Percentiles rank a stretch among this genome's conserved stretches.
These are phyloP conservation scores for Halcyon senegalensis DNA, from an alignment of 2,113 vertebrate species.

Conservation along the genomic window DNA sequence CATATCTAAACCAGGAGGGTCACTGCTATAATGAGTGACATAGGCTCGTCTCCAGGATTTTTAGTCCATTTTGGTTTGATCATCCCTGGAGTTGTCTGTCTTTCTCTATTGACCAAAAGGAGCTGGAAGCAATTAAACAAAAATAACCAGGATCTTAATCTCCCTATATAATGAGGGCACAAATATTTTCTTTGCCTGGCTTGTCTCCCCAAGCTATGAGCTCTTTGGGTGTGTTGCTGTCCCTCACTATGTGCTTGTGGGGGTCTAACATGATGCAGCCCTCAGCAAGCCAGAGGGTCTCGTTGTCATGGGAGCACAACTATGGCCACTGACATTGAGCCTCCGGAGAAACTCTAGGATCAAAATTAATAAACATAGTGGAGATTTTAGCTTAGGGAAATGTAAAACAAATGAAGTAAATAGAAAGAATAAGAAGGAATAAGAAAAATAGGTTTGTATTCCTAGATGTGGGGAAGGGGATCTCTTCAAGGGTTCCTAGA, in stretches of 20 bases:
- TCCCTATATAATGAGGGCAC: not conserved
- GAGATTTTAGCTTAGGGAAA: not conserved
- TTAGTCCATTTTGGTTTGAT: not conserved
- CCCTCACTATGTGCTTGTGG: not conserved
- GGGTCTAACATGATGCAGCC: rapidly evolving
- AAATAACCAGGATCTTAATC: not conserved
- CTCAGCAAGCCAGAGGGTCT: not conserved
- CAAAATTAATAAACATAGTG: not conserved
- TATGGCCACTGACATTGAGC: not conserved
- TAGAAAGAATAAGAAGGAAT: no score
- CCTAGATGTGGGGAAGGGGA: not conserved
- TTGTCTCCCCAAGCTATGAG: not conserved
- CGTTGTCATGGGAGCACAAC: rapidly evolving
- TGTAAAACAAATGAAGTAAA: not conserved
- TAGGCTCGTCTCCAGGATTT: not conserved
- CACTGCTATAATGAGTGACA: not conserved
- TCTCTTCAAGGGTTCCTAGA: rapidly evolving
- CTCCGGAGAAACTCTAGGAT: not conserved
- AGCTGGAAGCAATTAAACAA: not conserved
- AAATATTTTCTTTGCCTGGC: not conserved
- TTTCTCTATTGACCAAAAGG: not conserved
- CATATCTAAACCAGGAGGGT: not conserved
- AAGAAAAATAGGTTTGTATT: not conserved
- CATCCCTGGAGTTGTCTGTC: not conserved
- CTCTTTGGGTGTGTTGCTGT: not conserved